These are phyloP conservation scores for Palythoa grandiflora DNA, from an alignment of 92 coral and sea anemone genomes.

Conservation along the genomic window DNA sequence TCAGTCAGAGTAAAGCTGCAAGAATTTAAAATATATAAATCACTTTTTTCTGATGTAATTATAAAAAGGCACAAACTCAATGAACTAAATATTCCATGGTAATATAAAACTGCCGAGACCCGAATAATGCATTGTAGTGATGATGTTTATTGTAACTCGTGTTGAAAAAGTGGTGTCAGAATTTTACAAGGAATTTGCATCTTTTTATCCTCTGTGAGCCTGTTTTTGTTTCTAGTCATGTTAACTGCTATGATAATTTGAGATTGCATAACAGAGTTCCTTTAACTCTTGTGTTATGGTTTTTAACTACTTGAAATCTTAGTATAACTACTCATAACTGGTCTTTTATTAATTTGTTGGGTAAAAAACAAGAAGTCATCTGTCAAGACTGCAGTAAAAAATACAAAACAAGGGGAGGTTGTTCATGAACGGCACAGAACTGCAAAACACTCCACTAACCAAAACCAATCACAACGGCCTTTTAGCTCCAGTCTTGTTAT, in stretches of 20 bases:
- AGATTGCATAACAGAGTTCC: conserved; percentile 24
- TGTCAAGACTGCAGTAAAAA: conserved; percentile 60
- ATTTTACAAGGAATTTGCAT: too few relatives aligned
- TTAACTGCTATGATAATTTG: conserved; percentile 16
- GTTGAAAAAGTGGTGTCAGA: too few relatives aligned
- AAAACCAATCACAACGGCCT: neutral
- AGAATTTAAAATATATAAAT: too few relatives aligned
- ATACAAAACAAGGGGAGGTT: conserved; percentile 65
- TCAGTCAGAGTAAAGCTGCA: too few relatives aligned
- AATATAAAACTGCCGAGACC: too few relatives aligned
- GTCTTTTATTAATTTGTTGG: conserved; percentile 46
- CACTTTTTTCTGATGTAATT: too few relatives aligned
- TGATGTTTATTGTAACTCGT: too few relatives aligned
- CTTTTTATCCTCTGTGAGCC: too few relatives aligned
- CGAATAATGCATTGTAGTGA: too few relatives aligned
- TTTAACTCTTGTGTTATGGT: conserved; percentile 6
- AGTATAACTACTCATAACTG: neutral
- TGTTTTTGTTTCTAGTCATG: conserved; percentile 21
- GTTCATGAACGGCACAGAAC: conserved; percentile 60
- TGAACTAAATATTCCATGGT: too few relatives aligned
- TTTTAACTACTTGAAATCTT: conserved; percentile 15
- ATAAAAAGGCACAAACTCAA: too few relatives aligned
- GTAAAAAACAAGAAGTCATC: conserved; percentile 46
- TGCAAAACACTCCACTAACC: conserved; percentile 55
- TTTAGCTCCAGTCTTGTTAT: neutral